phyloP scores from a whole-genome alignment of 1,140 invertebrate species.

The Lutraria rhynchaena region DNA sequence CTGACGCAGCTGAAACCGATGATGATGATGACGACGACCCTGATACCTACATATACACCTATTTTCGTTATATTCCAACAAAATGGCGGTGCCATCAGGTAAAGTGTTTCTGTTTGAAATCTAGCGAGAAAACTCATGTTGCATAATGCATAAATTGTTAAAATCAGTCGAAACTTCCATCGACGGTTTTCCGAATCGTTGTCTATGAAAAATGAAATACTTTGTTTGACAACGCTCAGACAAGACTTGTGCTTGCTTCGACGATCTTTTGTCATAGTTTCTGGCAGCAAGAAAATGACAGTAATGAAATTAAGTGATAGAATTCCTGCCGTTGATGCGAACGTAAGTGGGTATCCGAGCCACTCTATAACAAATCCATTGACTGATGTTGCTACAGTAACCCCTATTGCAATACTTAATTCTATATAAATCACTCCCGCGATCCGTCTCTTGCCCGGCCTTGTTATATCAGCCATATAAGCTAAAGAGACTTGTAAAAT shows the following conservation, averaged over 20 bases:
- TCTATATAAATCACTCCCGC: conserved; percentile 1
- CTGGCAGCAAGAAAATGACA: conserved; percentile 1
- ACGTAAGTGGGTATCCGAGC: not conserved
- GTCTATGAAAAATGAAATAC: conserved; percentile 15
- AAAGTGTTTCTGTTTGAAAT: conserved; percentile 14
- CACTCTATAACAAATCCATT: conserved; percentile 6
- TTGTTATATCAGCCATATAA: conserved; percentile 34
- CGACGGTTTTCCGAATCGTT: not conserved
- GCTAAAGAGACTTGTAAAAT: conserved; percentile 10
- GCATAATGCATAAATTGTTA: not conserved
- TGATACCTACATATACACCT: conserved; percentile 3
- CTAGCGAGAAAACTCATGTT: conserved; percentile 1
- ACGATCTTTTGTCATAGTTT: not conserved
- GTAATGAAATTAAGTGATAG: not conserved
- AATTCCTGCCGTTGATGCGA: conserved; percentile 1
- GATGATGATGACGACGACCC: not conserved
- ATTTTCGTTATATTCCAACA: no score
- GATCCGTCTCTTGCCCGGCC: not conserved
- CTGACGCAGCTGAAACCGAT: not conserved
- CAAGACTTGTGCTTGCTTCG: not conserved
- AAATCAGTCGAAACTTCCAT: conserved; percentile 28
- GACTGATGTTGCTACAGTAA: not conserved
- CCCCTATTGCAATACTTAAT: not conserved
- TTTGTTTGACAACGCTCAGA: not conserved
- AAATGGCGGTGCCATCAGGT: conserved; percentile 13